Base-by-base conservation (phyloP, 2,797 vertebrate genomes). In the Menidia menidia region DNA sequence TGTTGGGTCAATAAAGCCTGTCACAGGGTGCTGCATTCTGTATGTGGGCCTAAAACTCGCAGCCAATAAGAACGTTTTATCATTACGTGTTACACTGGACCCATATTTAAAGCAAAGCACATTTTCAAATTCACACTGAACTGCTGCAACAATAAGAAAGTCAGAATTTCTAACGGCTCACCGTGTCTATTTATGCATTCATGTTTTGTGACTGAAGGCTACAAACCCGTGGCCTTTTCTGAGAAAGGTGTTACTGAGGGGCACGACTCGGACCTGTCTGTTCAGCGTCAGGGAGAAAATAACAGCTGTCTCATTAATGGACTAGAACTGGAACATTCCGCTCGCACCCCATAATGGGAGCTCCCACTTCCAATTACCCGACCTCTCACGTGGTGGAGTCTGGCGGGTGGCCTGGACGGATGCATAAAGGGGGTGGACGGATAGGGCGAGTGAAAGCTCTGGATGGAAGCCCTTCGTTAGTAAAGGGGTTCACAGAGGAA, bases 301-400 rank as follows among this genome's bases (percentile, higher is more conserved):
- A 82, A 78, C 67, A 88, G 44, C 42, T 63, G 50, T 64, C 80
- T 82, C 75, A 82, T 90, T 88, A 90, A 84, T 78, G 71, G 60
- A 76, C 70, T 71, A 82, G 62, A 82, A 76, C 73, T 81, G 83
- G 72, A 87, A 87, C 83, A 85, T 88, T 90, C 88, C 80, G 86
- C 79, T 77, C 74, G 82, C 83, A 89, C 68, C 78, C 86, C 81
- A 86, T 89, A 88, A 90, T 86, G 83, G 80, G 87, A 90, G 84
- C 77, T 86, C 90, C 74, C 81, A 82, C 78, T 75, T 69, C 85
- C 88, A 90, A 90, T 90, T 85, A 91, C 72, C 76, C 79, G 64
- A 53, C 31, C 44, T 80, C 79, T 80, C 79, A 88, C 71, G 74
- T 69, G 69, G 81, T 63, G 44, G 72, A 75, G 52, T 81, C 66